Evolutionary conservation across 2,888 invertebrate genomes (phyloP), one percentile per base, ranked within the genome.

Genomic region (Oligia strigilis): DNA sequence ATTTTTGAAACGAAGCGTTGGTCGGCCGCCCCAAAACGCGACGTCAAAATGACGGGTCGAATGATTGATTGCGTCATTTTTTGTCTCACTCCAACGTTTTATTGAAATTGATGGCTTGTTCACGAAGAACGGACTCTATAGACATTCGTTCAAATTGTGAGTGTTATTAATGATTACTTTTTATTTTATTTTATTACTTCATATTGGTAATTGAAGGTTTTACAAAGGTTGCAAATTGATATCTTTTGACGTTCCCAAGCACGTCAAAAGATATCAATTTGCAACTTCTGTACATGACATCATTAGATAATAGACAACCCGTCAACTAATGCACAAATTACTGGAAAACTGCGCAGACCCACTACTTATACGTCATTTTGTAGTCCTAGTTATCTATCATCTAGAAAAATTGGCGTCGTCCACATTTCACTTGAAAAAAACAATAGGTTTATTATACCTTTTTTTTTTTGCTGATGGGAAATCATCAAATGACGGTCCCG

Each of bases 81-180:
- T 91, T 91, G 89, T 90, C 87, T 91, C 87, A 89, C 89, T 86
- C 88, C 83, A 78, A 73, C 88, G 75, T 88, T 91, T 90, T 91
- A 91, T 91, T 91, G 91, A 91, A 91, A 91, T 91, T 91, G 91
- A 91, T 91, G 91, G 88, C 90, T 89, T 90, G 86, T 83, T 88
- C 89, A 85, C 83, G 36, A 72, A 83, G 87, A 77, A 85, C 82
- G 80, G 80, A 82, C 87, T 83, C 87, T 83, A 84, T 81, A 84
- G 81, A 88, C 86, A 87, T 87, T 90, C 87, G 84, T 87, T 88
- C 83, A 78, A 85, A 86, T 87, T 90, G 88, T 86, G 85, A 90
- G 89, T 89, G 85, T 90, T 90, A 91, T 90, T 88, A 88, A 91
- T 90, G 87, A 75, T 77, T 72, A 49, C n/a, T 58, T 72, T 87